Evolutionary conservation across 2,888 invertebrate genomes (phyloP).

Genomic region (Dryadula phaetusa): DNA sequence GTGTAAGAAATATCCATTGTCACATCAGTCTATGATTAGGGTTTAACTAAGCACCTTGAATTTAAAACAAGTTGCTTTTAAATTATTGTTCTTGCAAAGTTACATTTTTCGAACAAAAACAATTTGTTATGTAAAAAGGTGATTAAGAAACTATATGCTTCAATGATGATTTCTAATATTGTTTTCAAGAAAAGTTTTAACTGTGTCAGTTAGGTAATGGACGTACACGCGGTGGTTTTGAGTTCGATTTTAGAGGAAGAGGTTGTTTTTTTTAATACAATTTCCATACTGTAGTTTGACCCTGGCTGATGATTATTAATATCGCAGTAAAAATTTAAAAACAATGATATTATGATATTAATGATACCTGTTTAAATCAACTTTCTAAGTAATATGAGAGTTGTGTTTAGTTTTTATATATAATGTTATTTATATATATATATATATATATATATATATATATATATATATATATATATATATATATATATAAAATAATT

Average conservation of each 20-base stretch:
- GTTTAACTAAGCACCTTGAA: constrained; percentile 9
- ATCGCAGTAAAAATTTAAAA: too few relatives aligned
- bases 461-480: not conserved
- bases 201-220: too few relatives aligned
- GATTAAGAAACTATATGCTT: not conserved
- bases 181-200: too few relatives aligned
- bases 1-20: constrained; percentile 6
- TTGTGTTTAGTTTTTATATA: too few relatives aligned
- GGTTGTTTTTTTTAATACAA: too few relatives aligned
- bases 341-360: too few relatives aligned
- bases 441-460: not conserved
- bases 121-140: not conserved
- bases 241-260: too few relatives aligned
- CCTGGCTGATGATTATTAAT: too few relatives aligned
- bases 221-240: not conserved
- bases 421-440: too few relatives aligned
- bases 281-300: too few relatives aligned
- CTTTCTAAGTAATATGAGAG: too few relatives aligned
- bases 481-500: not conserved
- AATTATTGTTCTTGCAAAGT: not conserved
- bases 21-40: not conserved
- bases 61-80: not conserved
- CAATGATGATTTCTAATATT: not conserved
- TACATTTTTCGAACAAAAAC: not conserved
- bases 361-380: too few relatives aligned